These are phyloP conservation scores for Clupea harengus DNA, from an alignment of 2,113 vertebrate genomes.

Conservation along the genomic window DNA sequence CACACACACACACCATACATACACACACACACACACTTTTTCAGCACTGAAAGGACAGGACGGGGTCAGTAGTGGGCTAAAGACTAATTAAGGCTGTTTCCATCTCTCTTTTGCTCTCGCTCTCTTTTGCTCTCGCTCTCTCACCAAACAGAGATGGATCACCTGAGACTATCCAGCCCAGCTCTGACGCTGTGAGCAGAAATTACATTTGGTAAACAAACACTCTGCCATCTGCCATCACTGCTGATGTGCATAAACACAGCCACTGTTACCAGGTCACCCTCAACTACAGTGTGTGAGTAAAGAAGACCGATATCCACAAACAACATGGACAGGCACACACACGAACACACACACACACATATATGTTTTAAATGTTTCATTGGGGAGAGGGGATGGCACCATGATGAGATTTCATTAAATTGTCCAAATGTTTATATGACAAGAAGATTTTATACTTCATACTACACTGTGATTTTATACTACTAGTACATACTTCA, in stretches of 20 bases:
- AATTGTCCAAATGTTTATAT: too few relatives aligned
- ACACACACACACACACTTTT: slow-evolving; percentile 4
- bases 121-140: not conserved
- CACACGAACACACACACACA: not conserved
- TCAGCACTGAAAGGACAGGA: slow-evolving; percentile 24
- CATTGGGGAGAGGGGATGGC: too few relatives aligned
- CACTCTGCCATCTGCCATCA: slow-evolving; percentile 45
- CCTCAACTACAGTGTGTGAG: slow-evolving; percentile 13
- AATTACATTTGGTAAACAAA: slow-evolving; percentile 52
- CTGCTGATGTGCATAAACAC: slow-evolving; percentile 41
- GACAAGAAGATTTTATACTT: too few relatives aligned
- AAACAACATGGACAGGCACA: not conserved
- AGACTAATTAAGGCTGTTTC: slow-evolving; percentile 57
- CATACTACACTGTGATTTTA: too few relatives aligned
- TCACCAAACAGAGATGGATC: slow-evolving; percentile 25
- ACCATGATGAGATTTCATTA: too few relatives aligned
- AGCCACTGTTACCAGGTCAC: slow-evolving; percentile 44
- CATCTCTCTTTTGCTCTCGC: slow-evolving; percentile 23
- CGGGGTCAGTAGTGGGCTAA: slow-evolving; percentile 62
- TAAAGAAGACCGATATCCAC: not conserved
- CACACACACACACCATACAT: not conserved
- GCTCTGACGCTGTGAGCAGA: slow-evolving; percentile 24
- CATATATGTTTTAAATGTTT: too few relatives aligned
- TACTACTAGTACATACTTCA: too few relatives aligned
- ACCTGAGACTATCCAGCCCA: slow-evolving; percentile 19